Percentiles rank a stretch among this genome's conserved stretches.
Evolutionary conservation across 64 coral and sea anemone species (phyloP).

Genomic region (Stylophora pistillata): DNA sequence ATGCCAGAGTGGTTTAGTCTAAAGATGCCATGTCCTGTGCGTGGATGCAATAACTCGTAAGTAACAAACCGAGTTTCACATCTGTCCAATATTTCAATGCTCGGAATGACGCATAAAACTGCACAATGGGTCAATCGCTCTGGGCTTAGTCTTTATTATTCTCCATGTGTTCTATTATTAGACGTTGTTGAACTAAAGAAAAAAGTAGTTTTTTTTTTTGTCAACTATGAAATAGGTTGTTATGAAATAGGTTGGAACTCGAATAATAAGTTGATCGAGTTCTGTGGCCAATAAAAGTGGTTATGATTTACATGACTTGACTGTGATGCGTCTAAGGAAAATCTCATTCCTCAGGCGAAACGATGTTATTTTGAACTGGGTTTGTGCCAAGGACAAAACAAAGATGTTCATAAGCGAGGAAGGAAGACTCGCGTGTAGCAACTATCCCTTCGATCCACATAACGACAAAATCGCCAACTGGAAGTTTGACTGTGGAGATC

Average conservation of each 20-base stretch:
- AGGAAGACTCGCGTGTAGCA: constrained; percentile 12
- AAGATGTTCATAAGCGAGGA: constrained; percentile 45
- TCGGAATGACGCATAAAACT: too few relatives aligned
- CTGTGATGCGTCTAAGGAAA: neutral
- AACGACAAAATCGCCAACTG: constrained; percentile 39
- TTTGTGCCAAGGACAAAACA: constrained; percentile 36
- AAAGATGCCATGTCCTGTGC: constrained; percentile 17
- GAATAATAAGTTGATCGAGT: too few relatives aligned
- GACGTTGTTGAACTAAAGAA: too few relatives aligned
- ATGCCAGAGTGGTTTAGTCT: constrained; percentile 17
- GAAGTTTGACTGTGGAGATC: constrained; percentile 73
- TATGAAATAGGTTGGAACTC: too few relatives aligned
- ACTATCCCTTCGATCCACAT: too few relatives aligned
- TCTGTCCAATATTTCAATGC: too few relatives aligned
- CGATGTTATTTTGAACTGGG: constrained; percentile 23
- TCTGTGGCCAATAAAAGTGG: neutral
- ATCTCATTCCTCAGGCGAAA: neutral
- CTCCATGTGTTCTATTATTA: too few relatives aligned
- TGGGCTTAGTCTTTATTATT: too few relatives aligned
- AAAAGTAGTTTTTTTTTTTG: too few relatives aligned
- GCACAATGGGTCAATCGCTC: too few relatives aligned
- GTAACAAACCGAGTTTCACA: neutral
- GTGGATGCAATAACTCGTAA: constrained; percentile 13
- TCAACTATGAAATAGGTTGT: too few relatives aligned
- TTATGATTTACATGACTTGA: neutral